phyloP scores from a whole-genome alignment of 2,888 invertebrate genomes.

The Caradrina kadenii region DNA sequence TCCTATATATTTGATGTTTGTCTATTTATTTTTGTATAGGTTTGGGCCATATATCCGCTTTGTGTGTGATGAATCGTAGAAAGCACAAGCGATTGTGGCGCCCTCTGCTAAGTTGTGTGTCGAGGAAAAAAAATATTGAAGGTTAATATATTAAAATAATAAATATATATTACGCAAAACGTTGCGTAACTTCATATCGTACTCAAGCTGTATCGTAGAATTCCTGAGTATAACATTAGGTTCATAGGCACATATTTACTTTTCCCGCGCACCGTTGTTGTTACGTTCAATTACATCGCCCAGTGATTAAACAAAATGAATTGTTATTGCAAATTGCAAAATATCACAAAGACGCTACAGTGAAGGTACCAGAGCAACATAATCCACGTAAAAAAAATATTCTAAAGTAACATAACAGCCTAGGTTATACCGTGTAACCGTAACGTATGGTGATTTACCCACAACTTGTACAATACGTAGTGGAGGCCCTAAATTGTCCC shows the following conservation, averaged over 20 bases:
- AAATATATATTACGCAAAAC: conserved; percentile 6
- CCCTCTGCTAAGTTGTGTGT: conserved; percentile 35
- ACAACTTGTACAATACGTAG: conserved; percentile 29
- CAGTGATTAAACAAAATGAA: conserved; percentile 32
- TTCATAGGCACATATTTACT: neutral
- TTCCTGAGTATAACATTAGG: conserved; percentile 17
- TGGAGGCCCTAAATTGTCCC: neutral
- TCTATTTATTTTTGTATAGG: conserved; percentile 52
- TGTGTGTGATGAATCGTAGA: conserved; percentile 47
- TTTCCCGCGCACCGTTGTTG: neutral
- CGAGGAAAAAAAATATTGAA: conserved; percentile 6
- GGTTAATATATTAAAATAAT: conserved; percentile 8
- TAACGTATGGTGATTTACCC: conserved; percentile 14
- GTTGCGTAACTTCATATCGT: conserved; percentile 32
- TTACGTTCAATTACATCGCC: conserved; percentile 10
- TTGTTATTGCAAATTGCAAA: conserved; percentile 30
- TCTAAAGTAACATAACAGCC: conserved; percentile 52
- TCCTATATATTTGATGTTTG: conserved; percentile 39
- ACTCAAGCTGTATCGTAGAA: conserved; percentile 15
- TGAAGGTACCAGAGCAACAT: conserved; percentile 48
- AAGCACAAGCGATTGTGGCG: conserved; percentile 48
- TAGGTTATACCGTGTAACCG: conserved; percentile 41
- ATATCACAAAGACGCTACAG: conserved; percentile 61
- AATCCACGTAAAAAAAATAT: conserved; percentile 52
- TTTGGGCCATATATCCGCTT: conserved; percentile 46